Conservation (phyloP, 2,797 vertebrate species). For the Glyptemys insculpta region DNA sequence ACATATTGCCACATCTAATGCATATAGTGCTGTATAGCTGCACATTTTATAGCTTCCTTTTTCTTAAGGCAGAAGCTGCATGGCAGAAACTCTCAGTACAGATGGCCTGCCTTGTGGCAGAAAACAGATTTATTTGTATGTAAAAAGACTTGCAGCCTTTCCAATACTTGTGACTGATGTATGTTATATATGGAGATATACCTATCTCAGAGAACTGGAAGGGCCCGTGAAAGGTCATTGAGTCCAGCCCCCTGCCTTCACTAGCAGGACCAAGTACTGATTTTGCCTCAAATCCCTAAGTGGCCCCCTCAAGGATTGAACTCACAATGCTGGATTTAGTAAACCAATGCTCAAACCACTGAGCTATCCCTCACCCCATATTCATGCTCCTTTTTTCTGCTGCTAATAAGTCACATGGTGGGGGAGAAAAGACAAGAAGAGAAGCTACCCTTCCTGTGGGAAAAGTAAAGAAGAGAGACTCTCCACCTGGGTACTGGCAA, state of each 20-base stretch:
- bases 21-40: neutral
- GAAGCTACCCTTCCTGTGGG: neutral
- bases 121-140: neutral
- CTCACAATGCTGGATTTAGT: too few species aligned
- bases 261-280: too few species aligned
- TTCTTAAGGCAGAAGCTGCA: neutral
- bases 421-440: neutral
- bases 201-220: too few species aligned
- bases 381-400: neutral
- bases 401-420: neutral
- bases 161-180: neutral
- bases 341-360: too few species aligned
- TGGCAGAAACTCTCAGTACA: neutral
- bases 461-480: neutral
- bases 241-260: too few species aligned
- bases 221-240: too few species aligned
- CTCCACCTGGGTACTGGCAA: neutral
- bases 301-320: too few species aligned
- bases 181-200: neutral
- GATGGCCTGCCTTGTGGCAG: neutral
- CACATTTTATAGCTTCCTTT: neutral
- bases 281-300: too few species aligned
- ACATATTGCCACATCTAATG: neutral
- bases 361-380: too few species aligned
- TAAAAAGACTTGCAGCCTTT: neutral